phyloP scores from a whole-genome alignment of 2,888 invertebrate genomes.

The Hartigia nigra region DNA sequence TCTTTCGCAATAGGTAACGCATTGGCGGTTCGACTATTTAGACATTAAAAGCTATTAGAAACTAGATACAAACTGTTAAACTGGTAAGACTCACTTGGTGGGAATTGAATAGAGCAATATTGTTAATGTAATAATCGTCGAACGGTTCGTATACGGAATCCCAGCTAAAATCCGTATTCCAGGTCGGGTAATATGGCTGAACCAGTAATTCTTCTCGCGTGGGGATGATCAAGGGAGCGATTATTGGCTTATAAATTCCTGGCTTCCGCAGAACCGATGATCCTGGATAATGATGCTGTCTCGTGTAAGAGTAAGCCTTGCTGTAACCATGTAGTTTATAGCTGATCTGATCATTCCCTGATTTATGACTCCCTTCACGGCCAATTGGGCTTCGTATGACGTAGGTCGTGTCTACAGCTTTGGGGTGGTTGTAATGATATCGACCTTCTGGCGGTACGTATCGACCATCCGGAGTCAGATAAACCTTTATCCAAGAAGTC shows the following conservation, averaged over 20 bases:
- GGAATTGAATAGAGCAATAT: slow-evolving; percentile 43
- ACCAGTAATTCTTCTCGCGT: slow-evolving; percentile 25
- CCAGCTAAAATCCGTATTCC: slow-evolving; percentile 50
- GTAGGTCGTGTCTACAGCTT: slow-evolving; percentile 72
- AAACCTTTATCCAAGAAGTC: slow-evolving; percentile 54
- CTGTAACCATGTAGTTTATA: neutral
- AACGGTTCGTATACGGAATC: slow-evolving; percentile 41
- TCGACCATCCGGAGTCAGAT: slow-evolving; percentile 68
- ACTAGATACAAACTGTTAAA: neutral
- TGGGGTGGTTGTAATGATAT: slow-evolving; percentile 64
- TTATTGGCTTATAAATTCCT: slow-evolving; percentile 44
- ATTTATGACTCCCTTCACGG: slow-evolving; percentile 17
- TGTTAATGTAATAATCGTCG: slow-evolving; percentile 42
- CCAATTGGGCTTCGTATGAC: slow-evolving; percentile 66
- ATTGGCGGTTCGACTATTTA: neutral
- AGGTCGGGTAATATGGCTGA: slow-evolving; percentile 34
- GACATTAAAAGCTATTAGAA: neutral
- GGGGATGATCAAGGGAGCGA: slow-evolving; percentile 47
- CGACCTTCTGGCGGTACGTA: slow-evolving; percentile 69
- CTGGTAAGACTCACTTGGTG: slow-evolving; percentile 42
- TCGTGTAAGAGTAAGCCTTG: neutral
- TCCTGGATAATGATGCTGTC: neutral
- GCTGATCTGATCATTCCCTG: slow-evolving; percentile 13
- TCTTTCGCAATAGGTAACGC: neutral
- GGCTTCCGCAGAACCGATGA: neutral